Conservation (phyloP, 2,888 invertebrate species). For the Plebejus anna region DNA sequence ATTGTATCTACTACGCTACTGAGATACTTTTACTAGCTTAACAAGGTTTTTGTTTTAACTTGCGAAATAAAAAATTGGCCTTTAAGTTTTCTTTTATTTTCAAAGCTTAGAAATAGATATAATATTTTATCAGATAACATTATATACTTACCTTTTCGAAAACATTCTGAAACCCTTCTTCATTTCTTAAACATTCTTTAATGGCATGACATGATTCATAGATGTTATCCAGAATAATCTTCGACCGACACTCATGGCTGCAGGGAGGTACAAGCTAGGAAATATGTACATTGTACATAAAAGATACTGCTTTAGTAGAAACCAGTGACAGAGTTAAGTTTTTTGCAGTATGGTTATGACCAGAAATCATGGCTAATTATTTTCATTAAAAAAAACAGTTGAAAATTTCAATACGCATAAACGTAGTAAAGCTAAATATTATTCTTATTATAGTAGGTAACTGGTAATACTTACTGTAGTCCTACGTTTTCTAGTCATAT, state of each 20-base stretch:
- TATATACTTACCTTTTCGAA: constrained; percentile 60
- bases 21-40: too few relatives aligned
- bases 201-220: constrained; percentile 60
- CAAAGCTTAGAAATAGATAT: neutral
- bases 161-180: constrained; percentile 56
- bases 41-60: too few relatives aligned
- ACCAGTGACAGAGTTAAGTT: neutral
- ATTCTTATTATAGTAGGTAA: neutral
- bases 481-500: constrained; percentile 55
- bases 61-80: too few relatives aligned
- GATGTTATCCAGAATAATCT: constrained; percentile 60
- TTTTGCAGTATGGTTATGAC: neutral
- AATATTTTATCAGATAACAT: neutral
- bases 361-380: neutral
- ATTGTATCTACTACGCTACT: too few relatives aligned
- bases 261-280: constrained; percentile 56
- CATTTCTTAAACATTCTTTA: constrained; percentile 56
- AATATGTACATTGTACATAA: neutral
- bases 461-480: constrained; percentile 47
- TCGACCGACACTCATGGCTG: constrained; percentile 65
- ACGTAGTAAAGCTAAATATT: too few relatives aligned
- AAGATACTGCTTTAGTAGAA: neutral
- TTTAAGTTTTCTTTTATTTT: neutral
- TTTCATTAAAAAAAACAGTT: too few relatives aligned
- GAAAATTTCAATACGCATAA: too few relatives aligned